Base-by-base conservation (phyloP, 2,797 vertebrate genomes). In the Sparidentex hasta region DNA sequence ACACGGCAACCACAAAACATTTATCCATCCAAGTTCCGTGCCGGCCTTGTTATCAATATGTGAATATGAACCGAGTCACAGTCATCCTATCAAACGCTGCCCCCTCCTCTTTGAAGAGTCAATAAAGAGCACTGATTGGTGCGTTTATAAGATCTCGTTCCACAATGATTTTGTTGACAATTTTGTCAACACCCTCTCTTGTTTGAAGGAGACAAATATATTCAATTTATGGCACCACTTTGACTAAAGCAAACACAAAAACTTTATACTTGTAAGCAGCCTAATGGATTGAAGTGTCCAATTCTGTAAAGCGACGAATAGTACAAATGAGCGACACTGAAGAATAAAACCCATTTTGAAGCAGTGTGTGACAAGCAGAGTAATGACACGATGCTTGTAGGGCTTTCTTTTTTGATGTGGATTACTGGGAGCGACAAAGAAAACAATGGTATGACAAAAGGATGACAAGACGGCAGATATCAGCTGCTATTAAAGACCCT, bases 251-350 rank as follows among this genome's bases (percentile, higher is more conserved):
- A 79, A 86, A 85, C 73, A 64, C 21, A 84, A 83, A 74, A 84
- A 84, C 74, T 78, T 84, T 74, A 52, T 23, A 82, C 84, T 87
- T 64, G 86, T 86, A 88, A 92, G 85, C 89, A 88, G 83, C 74
- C 81, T 90, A 91, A 90, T 92, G 85, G 90, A 90, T 87, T 89
- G 83, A 90, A 88, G 87, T 89, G 90, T 92, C 87, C 90, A 79
- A 87, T 82, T 84, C 68, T 68, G 86, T 76, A 55, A 80, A 85
- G 73, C 71, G 48, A 68, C 50, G 70, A 78, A 78, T 86, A 54
- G 70, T 61, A 79, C 85, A 88, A 88, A 92, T 88, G 89, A 90
- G 83, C 59, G 78, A 86, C 84, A 33, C 25, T 21, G 66, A 82
- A 50, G 83, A 85, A 87, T 80, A 76, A 88, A 90, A 87, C 43